Evolutionary conservation across 2,797 vertebrate species (phyloP), one percentile per base, ranked within the genome.

Genomic region (Oceanodroma leucorhoa): DNA sequence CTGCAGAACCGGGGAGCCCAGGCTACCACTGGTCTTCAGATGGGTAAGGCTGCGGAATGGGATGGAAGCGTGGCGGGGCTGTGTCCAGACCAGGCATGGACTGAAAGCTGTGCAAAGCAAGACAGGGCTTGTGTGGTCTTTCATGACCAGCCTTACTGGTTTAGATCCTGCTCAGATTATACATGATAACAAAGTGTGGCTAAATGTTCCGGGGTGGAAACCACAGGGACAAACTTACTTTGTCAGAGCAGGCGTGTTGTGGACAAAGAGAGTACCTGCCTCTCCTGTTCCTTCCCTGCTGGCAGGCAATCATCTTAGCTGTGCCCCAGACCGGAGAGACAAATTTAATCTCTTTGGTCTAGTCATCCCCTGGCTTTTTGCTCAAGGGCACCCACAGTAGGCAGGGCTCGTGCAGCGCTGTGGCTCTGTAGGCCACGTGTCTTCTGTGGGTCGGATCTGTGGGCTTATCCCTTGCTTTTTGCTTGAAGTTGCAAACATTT

Each of bases 11-110:
- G 0, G 98, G 84, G 23, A 97, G 98, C 58, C 98, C 97, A 0
- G 99, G 98, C 48, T 99, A 98, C 97, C 99, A 98, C 97, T 99
- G 99, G 99, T 98, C 98, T 51, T 99, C 99, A 0, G 99, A 99
- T 3, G 99, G 99, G 99, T 99, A 95, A 98, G 98, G 95, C 82
- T 80, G 83, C 34, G 48, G 46, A 20, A 14, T 1, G 51, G 84
- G 41, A 6, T 73, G 62, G 57, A 85, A 65, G 13, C 0, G 0
- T 4, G 14, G 17, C 1, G 22, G 43, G 41, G 15, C 51, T 36
- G 40, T 20, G 41, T 51, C 20, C 55, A 58, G 36, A 21, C 15
- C 51, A 54, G 58, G 32, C 51, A 9, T 1, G 14, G 62, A 38
- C 80, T 79, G 54, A 53, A 60, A 66, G 45, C 77, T 64, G 9